Percentiles rank a stretch among this genome's conserved stretches.
These are phyloP conservation scores for Drosophila repleta DNA, from an alignment of 1,140 invertebrate genomes.

Conservation along the genomic window DNA sequence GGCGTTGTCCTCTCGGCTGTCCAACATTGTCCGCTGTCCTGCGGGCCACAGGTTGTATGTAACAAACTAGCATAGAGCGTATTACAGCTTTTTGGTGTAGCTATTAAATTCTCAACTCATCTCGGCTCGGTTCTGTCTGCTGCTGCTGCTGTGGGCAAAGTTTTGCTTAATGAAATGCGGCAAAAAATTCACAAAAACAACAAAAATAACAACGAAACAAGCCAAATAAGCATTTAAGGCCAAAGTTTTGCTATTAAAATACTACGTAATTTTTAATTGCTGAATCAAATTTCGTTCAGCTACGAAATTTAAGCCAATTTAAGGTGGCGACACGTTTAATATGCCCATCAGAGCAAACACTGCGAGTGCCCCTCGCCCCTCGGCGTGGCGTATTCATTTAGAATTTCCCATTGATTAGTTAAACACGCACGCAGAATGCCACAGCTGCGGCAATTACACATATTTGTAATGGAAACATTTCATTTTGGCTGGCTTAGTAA, in stretches of 20 bases:
- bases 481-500: slow-evolving; percentile 47
- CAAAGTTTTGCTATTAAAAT: slow-evolving; percentile 80
- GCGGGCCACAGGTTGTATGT: slow-evolving; percentile 73
- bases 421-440: slow-evolving; percentile 7
- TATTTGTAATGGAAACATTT: slow-evolving; percentile 16
- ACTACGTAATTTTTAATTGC: slow-evolving; percentile 78
- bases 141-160: slow-evolving; percentile 50
- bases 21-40: slow-evolving; percentile 10
- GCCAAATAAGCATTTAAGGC: slow-evolving; percentile 79
- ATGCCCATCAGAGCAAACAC: slow-evolving; percentile 47
- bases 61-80: slow-evolving; percentile 61
- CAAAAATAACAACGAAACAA: slow-evolving; percentile 56
- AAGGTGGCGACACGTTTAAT: slow-evolving; percentile 28
- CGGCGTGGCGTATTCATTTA: slow-evolving; percentile 28
- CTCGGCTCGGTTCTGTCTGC: slow-evolving; percentile 36
- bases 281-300: slow-evolving; percentile 53
- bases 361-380: slow-evolving; percentile 26
- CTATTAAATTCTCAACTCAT: slow-evolving; percentile 69
- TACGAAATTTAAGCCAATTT: slow-evolving; percentile 64
- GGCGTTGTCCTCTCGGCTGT: slow-evolving; percentile 42
- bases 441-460: slow-evolving; percentile 12
- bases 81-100: slow-evolving; percentile 59
- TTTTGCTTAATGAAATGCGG: slow-evolving; percentile 81
- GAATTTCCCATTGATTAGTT: slow-evolving; percentile 69
- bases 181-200: slow-evolving; percentile 57